These are phyloP conservation scores for Aegypius monachus DNA, from an alignment of 2,113 vertebrate genomes.

Conservation along the genomic window DNA sequence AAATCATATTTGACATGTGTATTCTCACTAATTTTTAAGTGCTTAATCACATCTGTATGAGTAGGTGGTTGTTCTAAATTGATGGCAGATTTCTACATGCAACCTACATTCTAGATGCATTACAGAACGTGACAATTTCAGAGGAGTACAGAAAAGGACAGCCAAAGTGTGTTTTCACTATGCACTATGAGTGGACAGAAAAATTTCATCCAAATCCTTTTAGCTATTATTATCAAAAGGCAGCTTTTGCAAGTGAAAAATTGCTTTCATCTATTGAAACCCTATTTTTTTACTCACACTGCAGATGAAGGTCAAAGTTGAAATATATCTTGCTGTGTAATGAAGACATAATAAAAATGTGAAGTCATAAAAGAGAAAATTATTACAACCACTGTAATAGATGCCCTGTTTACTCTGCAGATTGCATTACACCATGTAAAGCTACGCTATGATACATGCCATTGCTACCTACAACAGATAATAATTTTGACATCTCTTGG, in stretches of 20 bases:
- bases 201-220: neutral
- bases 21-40: neutral
- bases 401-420: neutral
- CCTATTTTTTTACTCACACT: slow-evolving; percentile 12
- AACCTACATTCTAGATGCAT: neutral
- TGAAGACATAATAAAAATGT: slow-evolving; percentile 23
- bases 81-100: neutral
- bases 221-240: neutral
- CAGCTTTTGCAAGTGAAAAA: slow-evolving; percentile 20
- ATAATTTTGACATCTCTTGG: neutral
- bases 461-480: neutral
- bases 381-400: neutral
- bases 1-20: neutral
- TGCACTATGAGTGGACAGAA: rapidly evolving
- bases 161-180: neutral
- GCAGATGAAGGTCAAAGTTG: slow-evolving; percentile 18
- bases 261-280: neutral
- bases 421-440: neutral
- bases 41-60: neutral
- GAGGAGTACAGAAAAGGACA: neutral
- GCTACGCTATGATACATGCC: neutral
- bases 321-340: slow-evolving; percentile 8
- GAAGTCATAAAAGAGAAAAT: neutral
- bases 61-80: neutral
- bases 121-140: rapidly evolving